These are phyloP conservation scores for Leucophenga maculata DNA, from an alignment of 2,888 invertebrate species.

Conservation along the genomic window DNA sequence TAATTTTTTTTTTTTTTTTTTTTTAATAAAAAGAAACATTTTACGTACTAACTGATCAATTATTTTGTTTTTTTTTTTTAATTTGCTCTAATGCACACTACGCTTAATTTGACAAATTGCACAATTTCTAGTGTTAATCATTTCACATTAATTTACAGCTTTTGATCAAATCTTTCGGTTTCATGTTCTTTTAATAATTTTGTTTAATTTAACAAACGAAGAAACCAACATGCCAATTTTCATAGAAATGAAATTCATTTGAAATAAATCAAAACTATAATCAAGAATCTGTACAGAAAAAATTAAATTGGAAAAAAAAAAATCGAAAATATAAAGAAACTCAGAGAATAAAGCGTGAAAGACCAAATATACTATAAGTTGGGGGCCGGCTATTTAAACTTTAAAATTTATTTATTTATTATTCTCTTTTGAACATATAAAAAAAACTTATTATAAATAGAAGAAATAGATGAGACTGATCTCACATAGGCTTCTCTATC, in stretches of 20 bases:
- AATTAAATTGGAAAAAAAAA: not conserved
- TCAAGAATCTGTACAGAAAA: not conserved
- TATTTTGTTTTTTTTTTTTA: slow-evolving; percentile 27
- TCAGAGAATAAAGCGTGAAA: too few relatives aligned
- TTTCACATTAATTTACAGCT: slow-evolving; percentile 35
- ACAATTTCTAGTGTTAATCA: slow-evolving; percentile 14
- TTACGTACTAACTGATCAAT: slow-evolving; percentile 17
- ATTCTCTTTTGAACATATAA: too few relatives aligned
- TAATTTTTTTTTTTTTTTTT: slow-evolving; percentile 26
- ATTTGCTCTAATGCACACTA: slow-evolving; percentile 56
- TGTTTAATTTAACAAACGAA: too few relatives aligned
- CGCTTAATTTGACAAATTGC: slow-evolving; percentile 47
- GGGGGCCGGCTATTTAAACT: too few relatives aligned
- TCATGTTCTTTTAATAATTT: not conserved
- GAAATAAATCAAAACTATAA: not conserved
- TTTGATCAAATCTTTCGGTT: not conserved
- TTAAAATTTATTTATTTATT: too few relatives aligned
- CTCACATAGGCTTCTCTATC: too few relatives aligned
- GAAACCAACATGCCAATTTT: not conserved
- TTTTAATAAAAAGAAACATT: slow-evolving; percentile 1
- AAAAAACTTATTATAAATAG: too few relatives aligned
- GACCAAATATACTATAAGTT: too few relatives aligned
- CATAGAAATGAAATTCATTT: not conserved
- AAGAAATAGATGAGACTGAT: too few relatives aligned
- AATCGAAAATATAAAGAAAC: too few relatives aligned